Percentiles rank a stretch among this genome's conserved stretches.
Conservation (phyloP, 2,113 vertebrate species). For the Glaucidium brasilianum region DNA sequence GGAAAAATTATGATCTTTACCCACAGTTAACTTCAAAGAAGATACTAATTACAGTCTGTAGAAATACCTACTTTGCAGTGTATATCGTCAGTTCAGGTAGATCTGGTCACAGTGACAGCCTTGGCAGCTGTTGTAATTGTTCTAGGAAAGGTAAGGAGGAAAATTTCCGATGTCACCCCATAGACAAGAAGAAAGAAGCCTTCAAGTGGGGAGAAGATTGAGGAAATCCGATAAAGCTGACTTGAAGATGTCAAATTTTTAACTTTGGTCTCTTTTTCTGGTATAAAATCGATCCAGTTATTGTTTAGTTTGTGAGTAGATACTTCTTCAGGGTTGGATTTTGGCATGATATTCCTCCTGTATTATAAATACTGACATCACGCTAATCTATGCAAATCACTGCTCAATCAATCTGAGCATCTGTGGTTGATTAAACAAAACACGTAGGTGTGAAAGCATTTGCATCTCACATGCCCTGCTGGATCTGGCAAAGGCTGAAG, state of each 20-base stretch:
- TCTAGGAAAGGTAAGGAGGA: not conserved
- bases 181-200: not conserved
- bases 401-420: constrained; percentile 62
- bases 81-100: not conserved
- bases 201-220: not conserved
- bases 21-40: not conserved
- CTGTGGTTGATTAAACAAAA: constrained; percentile 63
- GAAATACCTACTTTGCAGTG: not conserved
- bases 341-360: not conserved
- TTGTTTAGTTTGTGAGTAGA: not conserved
- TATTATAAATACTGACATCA: constrained; percentile 55
- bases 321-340: constrained; percentile 13
- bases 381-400: constrained; percentile 47
- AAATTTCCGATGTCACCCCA: not conserved
- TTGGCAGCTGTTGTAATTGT: not conserved
- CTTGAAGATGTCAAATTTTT: not conserved
- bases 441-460: constrained; percentile 55
- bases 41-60: not conserved
- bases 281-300: not conserved
- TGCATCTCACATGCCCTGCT: constrained; percentile 33
- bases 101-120: not conserved
- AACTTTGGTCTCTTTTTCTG: not conserved
- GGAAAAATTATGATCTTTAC: not conserved
- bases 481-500: constrained; percentile 34
- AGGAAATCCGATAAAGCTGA: not conserved